Evolutionary conservation across 2,888 invertebrate genomes (phyloP).

Genomic region (Timema podura): DNA sequence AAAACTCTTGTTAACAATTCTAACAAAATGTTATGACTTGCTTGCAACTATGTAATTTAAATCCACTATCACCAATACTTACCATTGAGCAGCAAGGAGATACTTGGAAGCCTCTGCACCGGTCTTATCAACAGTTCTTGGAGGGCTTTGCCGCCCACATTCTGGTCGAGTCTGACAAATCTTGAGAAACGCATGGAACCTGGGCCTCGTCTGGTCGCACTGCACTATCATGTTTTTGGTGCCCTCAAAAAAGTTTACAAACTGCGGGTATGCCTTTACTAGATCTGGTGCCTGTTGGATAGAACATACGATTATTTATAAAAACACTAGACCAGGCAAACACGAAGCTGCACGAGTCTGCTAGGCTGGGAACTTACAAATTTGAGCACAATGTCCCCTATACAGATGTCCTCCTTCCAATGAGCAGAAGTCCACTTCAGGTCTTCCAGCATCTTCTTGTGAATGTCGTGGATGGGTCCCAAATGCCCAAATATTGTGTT

Average conservation of each 20-base stretch:
- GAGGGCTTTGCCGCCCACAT: slow-evolving; percentile 90
- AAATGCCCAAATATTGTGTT: slow-evolving; percentile 95
- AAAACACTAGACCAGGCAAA: neutral
- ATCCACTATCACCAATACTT: slow-evolving; percentile 33
- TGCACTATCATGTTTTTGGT: slow-evolving; percentile 88
- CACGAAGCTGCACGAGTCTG: too few relatives aligned
- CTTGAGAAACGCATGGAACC: slow-evolving; percentile 97
- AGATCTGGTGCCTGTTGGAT: slow-evolving; percentile 66
- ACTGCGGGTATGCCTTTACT: slow-evolving; percentile 93
- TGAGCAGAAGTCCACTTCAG: slow-evolving; percentile 61
- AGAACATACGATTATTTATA: slow-evolving; percentile 11
- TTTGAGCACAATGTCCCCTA: slow-evolving; percentile 84
- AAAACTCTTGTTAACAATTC: too few relatives aligned
- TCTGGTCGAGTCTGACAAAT: slow-evolving; percentile 91
- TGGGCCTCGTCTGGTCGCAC: slow-evolving; percentile 87
- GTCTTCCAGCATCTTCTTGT: slow-evolving; percentile 72
- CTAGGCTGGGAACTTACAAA: slow-evolving; percentile 52
- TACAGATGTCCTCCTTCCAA: slow-evolving; percentile 84
- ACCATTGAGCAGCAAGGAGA: slow-evolving; percentile 91
- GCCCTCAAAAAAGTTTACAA: slow-evolving; percentile 97
- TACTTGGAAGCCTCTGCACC: slow-evolving; percentile 95
- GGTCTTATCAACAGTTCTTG: slow-evolving; percentile 96
- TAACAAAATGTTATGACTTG: too few relatives aligned
- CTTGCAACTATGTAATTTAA: neutral
- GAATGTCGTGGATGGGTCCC: slow-evolving; percentile 90